Base-by-base conservation (phyloP, 2,113 vertebrate genomes). In the Piaya cayana region DNA sequence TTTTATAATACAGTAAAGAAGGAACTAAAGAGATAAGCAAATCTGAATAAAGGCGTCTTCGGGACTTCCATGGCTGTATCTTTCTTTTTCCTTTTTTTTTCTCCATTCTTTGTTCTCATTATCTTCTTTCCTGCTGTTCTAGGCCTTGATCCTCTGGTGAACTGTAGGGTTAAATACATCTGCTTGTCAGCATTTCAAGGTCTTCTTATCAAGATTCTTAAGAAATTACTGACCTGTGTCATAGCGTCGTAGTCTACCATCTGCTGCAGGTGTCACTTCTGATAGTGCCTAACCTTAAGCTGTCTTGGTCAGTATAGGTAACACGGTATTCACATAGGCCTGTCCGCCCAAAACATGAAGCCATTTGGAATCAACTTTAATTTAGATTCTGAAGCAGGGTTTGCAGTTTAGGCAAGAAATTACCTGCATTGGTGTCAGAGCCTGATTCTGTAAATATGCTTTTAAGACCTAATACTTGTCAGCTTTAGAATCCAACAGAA, bases 271-370 rank as follows among this genome's bases (percentile, higher is more conserved):
- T 18, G 5, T 13, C 50, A n/a, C 45, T 39, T 74, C 34, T 3
- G 0, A 53, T n/a, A 30, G 62, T 45, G 15, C 49, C 62, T 37
- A 2, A 29, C 32, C 43, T 68, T 80, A 37, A 55, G 32, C 59
- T 64, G 19, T 76, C 16, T 37, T 32, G 1, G 10, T 76, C 4
- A 1, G 1, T 43, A 82, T 68, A 37, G 59, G 21, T 53, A 71
- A 59, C 0, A 3, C 30, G 45, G 16, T 59, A 1, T 5, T 43
- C 65, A 56, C 1, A 1, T 3, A 22, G 23, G 30, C 62, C 12
- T 82, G 36, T 69, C 29, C 25, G 22, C 65, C 6, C 16, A 62
- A 43, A 36, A 6, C 42, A 3, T 45, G 5, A 45, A 70, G 47
- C 29, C 70, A 15, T 53, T 75, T 29, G 72, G 29, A 80, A 72